A percentile compares a stretch with the other conserved stretches of the same genome.
These are phyloP conservation scores for Cyanoderma ruficeps DNA, from an alignment of 2,113 vertebrate species.

Conservation along the genomic window DNA sequence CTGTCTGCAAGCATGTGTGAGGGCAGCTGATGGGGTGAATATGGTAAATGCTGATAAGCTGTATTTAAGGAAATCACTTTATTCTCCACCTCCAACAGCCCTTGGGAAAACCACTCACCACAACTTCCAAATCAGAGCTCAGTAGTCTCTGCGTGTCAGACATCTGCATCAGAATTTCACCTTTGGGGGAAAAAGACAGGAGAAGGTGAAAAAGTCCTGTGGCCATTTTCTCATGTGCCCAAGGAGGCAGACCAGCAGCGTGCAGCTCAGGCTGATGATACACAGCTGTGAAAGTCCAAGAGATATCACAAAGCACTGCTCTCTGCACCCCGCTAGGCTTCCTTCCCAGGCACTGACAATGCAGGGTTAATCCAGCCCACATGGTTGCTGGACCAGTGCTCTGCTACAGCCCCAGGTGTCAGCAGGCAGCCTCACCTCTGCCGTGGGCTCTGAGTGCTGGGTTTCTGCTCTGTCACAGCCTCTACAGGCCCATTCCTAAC, in stretches of 20 bases:
- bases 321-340: not conserved
- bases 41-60: not conserved
- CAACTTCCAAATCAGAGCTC: slow-evolving; percentile 83
- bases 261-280: not conserved
- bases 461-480: not conserved
- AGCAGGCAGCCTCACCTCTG: accelerated
- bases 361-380: accelerated
- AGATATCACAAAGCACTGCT: not conserved
- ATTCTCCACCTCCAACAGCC: not conserved
- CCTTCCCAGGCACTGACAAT: not conserved
- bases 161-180: slow-evolving; percentile 90
- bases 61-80: not conserved
- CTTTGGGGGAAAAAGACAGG: slow-evolving; percentile 61
- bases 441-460: not conserved
- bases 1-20: not conserved
- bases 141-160: slow-evolving; percentile 84
- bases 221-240: not conserved
- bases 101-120: slow-evolving; percentile 75
- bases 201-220: not conserved
- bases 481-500: not conserved
- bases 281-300: not conserved
- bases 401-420: not conserved
- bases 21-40: not conserved
- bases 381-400: accelerated
- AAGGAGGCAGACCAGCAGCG: not conserved